Evolutionary conservation across 2,797 vertebrate genomes (phyloP).

Genomic region (Dromococcyx pavoninus): DNA sequence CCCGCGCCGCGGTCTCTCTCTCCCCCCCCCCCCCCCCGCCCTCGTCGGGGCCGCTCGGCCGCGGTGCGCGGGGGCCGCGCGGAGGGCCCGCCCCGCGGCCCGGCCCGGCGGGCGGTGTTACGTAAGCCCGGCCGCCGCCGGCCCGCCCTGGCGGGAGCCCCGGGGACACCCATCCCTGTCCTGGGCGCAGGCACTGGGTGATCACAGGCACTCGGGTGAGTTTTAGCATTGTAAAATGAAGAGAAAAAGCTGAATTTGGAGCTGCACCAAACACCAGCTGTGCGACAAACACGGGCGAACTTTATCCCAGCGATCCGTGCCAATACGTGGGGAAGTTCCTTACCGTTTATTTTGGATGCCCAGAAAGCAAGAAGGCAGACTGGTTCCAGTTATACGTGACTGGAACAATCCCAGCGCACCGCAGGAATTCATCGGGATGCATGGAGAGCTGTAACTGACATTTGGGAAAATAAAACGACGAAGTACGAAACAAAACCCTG

Average conservation of each 20-base stretch:
- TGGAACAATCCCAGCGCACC: neutral
- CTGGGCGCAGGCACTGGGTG: neutral
- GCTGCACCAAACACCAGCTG: neutral
- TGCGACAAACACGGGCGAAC: neutral
- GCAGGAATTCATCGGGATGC: neutral
- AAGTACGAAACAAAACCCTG: neutral
- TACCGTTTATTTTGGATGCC: rapidly evolving
- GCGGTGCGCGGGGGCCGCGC: too few species aligned
- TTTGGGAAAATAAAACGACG: neutral
- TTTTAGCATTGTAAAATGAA: too few species aligned
- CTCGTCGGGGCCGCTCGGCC: too few species aligned
- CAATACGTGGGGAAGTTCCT: too few species aligned
- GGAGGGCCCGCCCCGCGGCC: neutral
- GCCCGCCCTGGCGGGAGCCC: neutral
- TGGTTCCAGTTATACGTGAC: rapidly evolving
- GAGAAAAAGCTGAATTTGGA: neutral
- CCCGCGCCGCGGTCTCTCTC: neutral
- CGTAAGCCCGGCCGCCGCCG: neutral
- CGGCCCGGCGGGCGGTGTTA: neutral
- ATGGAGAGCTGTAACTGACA: neutral
- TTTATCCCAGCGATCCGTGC: neutral
- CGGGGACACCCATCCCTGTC: neutral
- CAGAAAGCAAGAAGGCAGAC: neutral
- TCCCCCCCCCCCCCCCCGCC: too few species aligned
- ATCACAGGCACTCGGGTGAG: too few species aligned